phyloP scores from a whole-genome alignment of 2,888 invertebrate genomes.

The Unio delphinus region DNA sequence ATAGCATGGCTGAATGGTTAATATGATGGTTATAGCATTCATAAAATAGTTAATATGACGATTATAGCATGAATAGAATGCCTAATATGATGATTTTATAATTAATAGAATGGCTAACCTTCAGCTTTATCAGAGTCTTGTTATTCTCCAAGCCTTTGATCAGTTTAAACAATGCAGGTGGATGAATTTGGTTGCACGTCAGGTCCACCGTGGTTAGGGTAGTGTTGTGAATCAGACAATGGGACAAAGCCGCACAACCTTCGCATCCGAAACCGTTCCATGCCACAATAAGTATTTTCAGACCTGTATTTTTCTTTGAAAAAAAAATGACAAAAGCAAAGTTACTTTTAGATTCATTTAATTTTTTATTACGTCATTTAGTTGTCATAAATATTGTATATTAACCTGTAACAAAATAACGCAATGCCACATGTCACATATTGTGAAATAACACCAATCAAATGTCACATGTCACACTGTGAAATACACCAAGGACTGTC shows the following conservation, averaged over 20 bases:
- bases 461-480: not conserved
- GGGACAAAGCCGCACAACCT: slow-evolving; percentile 56
- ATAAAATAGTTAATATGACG: too few relatives aligned
- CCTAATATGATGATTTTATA: too few relatives aligned
- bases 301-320: slow-evolving; percentile 36
- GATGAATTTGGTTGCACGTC: slow-evolving; percentile 60
- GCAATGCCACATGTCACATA: too few relatives aligned
- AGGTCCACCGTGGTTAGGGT: slow-evolving; percentile 54
- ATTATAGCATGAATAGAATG: too few relatives aligned
- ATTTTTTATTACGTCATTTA: too few relatives aligned
- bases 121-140: slow-evolving; percentile 47
- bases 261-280: slow-evolving; percentile 69
- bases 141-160: slow-evolving; percentile 55
- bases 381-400: too few relatives aligned
- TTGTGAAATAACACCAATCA: not conserved
- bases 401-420: too few relatives aligned
- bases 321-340: slow-evolving; percentile 1
- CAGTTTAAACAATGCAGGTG: slow-evolving; percentile 58
- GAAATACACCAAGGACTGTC: not conserved
- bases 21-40: too few relatives aligned
- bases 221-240: slow-evolving; percentile 49
- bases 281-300: slow-evolving; percentile 48
- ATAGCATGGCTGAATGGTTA: too few relatives aligned
- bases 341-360: too few relatives aligned
- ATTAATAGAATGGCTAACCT: slow-evolving; percentile 32